phyloP scores from a whole-genome alignment of 2,113 vertebrate species.

The Eira barbara region DNA sequence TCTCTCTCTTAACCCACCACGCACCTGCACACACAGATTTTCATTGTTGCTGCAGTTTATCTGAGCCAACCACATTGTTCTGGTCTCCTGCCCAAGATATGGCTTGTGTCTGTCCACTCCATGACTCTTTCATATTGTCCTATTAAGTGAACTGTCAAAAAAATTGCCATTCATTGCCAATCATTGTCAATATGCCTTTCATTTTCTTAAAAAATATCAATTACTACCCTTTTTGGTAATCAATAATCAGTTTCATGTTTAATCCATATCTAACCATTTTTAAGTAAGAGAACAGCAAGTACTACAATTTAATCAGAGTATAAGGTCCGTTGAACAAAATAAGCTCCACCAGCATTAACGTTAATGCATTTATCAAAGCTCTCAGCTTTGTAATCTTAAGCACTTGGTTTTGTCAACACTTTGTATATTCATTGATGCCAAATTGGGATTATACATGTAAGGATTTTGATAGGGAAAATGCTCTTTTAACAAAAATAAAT shows the following conservation, averaged over 20 bases:
- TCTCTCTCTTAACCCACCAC: neutral
- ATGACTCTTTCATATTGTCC: neutral
- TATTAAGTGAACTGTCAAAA: neutral
- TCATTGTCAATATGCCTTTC: neutral
- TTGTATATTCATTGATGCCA: neutral
- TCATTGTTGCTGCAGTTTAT: neutral
- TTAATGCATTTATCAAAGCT: neutral
- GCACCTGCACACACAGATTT: neutral
- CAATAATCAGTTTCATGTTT: neutral
- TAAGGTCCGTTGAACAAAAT: neutral
- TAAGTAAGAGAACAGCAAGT: neutral
- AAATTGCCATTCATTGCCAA: neutral
- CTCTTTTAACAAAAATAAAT: neutral
- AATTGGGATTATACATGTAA: neutral
- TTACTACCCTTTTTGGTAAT: neutral
- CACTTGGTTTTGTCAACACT: neutral
- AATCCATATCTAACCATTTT: neutral
- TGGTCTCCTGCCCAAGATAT: neutral
- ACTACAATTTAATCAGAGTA: neutral
- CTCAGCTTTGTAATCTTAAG: neutral
- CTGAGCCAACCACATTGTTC: neutral
- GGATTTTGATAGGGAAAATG: neutral
- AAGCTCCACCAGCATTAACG: neutral
- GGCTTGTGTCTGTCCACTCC: neutral
- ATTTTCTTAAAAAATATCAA: neutral